Conservation (phyloP, 37 sponge, comb jelly and placozoan genomes). For the Crambe crambe region DNA sequence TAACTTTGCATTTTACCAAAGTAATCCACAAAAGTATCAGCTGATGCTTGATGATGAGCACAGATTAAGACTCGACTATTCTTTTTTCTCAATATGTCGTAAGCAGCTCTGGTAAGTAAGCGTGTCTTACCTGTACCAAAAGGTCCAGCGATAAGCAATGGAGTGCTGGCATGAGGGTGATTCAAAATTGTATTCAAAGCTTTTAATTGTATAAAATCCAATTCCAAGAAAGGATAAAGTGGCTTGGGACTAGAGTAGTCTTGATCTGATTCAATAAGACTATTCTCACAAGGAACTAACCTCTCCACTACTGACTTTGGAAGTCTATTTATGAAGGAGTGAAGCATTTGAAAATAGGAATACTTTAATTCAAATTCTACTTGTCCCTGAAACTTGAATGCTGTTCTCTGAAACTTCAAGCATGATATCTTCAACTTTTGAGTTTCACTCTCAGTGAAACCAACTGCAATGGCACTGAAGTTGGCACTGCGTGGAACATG, state of each 20-base stretch:
- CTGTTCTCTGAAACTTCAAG: not conserved
- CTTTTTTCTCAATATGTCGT: constrained; percentile 28
- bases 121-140: constrained; percentile 82
- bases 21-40: constrained; percentile 66
- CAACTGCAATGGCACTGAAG: not conserved
- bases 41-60: constrained; percentile 67
- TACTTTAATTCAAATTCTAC: constrained; percentile 58
- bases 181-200: constrained; percentile 26
- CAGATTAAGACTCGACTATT: constrained; percentile 45
- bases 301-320: not conserved
- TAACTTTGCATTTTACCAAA: constrained; percentile 41
- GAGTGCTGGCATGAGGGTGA: too few species aligned
- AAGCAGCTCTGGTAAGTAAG: constrained; percentile 63
- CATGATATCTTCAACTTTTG: not conserved
- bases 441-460: not conserved
- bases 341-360: constrained; percentile 49
- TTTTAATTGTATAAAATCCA: constrained; percentile 33
- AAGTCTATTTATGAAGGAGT: constrained; percentile 10
- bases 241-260: not conserved
- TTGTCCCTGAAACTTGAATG: not conserved
- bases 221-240: not conserved
- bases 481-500: not conserved
- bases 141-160: constrained; percentile 58
- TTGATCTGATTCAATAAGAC: not conserved
- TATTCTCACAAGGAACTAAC: constrained; percentile 11